These are phyloP conservation scores for Papilio machaon DNA, from an alignment of 1,140 invertebrate genomes.

Conservation along the genomic window DNA sequence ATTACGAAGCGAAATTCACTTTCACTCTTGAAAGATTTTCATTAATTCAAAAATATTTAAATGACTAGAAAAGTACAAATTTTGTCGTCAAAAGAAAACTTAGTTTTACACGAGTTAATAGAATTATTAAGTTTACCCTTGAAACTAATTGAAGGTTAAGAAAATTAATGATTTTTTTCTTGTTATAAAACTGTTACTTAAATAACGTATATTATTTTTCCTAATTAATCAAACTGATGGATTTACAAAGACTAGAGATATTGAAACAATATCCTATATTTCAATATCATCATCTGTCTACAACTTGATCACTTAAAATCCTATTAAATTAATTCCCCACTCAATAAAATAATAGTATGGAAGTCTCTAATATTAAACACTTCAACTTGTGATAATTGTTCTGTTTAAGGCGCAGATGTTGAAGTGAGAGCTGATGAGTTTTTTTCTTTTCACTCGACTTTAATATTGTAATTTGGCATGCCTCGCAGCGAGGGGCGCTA, in stretches of 20 bases:
- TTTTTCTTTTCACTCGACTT: slow-evolving; percentile 44
- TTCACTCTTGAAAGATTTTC: slow-evolving; percentile 47
- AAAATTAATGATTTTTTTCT: too few relatives aligned
- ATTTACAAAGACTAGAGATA: neutral
- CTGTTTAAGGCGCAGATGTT: slow-evolving; percentile 40
- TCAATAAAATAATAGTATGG: neutral
- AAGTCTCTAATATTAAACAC: neutral
- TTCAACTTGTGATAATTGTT: slow-evolving; percentile 20
- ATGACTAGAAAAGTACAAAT: neutral
- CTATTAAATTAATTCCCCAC: neutral
- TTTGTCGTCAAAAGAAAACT: too few relatives aligned
- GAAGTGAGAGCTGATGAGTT: slow-evolving; percentile 39
- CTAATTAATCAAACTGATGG: too few relatives aligned
- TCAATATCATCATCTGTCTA: neutral
- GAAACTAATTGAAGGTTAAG: too few relatives aligned
- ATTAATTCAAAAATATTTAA: slow-evolving; percentile 28
- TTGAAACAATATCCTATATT: neutral
- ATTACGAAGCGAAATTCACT: slow-evolving; percentile 63
- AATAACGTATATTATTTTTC: too few relatives aligned
- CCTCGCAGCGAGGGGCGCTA: slow-evolving; percentile 36
- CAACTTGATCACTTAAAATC: neutral
- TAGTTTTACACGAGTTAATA: too few relatives aligned
- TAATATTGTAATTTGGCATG: slow-evolving; percentile 44
- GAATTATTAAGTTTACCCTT: too few relatives aligned
- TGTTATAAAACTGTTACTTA: too few relatives aligned